A percentile compares a stretch with the other conserved stretches of the same genome.
phyloP scores from a whole-genome alignment of 2,113 vertebrate genomes.

The Platichthys stellatus region DNA sequence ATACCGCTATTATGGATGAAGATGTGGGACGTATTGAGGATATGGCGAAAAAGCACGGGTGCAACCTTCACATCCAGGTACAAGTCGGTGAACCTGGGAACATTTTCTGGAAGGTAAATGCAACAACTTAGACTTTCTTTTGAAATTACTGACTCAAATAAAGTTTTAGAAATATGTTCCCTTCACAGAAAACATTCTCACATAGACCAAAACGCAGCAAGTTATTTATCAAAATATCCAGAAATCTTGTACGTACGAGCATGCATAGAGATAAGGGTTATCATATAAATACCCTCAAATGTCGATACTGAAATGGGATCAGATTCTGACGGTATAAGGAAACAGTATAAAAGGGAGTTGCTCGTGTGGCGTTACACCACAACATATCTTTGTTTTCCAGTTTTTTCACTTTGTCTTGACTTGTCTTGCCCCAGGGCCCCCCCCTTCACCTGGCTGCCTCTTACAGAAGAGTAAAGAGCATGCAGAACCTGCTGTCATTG shows the following conservation, averaged over 20 bases:
- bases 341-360: not conserved
- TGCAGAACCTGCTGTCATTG: slow-evolving; percentile 70
- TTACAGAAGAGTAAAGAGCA: slow-evolving; percentile 68
- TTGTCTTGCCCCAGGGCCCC: slow-evolving; percentile 49
- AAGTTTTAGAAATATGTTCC: not conserved
- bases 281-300: not conserved
- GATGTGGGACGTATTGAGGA: slow-evolving; percentile 34
- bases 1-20: slow-evolving; percentile 51
- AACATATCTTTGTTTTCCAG: not conserved
- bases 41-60: slow-evolving; percentile 35
- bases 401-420: slow-evolving; percentile 15
- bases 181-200: not conserved
- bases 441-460: slow-evolving; percentile 80
- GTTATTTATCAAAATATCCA: not conserved
- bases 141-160: not conserved
- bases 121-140: not conserved
- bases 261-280: not conserved
- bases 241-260: not conserved
- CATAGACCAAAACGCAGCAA: not conserved
- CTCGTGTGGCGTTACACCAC: not conserved
- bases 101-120: slow-evolving; percentile 47
- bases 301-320: not conserved
- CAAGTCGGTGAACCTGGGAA: not conserved
- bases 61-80: slow-evolving; percentile 24
- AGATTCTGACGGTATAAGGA: not conserved